Evolutionary conservation across 2,888 invertebrate genomes (phyloP).

Genomic region (Cerastis rubricosa): DNA sequence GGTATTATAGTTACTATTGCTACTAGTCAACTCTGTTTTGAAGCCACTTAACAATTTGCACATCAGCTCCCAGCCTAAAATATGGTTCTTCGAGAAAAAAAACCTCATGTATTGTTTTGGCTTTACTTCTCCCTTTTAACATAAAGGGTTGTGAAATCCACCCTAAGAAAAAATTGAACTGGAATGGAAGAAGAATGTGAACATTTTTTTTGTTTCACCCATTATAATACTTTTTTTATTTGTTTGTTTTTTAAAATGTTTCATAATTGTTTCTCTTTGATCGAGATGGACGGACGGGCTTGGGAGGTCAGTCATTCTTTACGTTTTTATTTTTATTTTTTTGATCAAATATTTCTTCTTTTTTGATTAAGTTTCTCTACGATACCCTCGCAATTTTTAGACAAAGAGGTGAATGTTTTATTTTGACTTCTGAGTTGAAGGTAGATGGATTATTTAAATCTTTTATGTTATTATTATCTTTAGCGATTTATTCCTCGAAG

Average conservation of each 20-base stretch:
- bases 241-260: constrained; percentile 72
- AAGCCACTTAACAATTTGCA: constrained; percentile 6
- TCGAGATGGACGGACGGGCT: constrained; percentile 65
- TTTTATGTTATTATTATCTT: constrained; percentile 2
- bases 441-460: constrained; percentile 1
- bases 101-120: constrained; percentile 78
- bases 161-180: constrained; percentile 83
- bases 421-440: constrained; percentile 12
- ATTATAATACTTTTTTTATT: constrained; percentile 71
- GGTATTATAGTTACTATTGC: not conserved
- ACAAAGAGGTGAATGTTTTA: constrained; percentile 36
- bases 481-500: not conserved
- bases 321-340: constrained; percentile 48
- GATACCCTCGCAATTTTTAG: constrained; percentile 51
- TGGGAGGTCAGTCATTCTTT: constrained; percentile 64
- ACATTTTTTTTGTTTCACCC: constrained; percentile 73
- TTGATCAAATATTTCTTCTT: constrained; percentile 54
- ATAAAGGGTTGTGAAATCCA: constrained; percentile 82
- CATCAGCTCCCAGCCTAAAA: constrained; percentile 65
- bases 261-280: constrained; percentile 72
- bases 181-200: constrained; percentile 81
- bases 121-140: constrained; percentile 73
- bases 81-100: constrained; percentile 71
- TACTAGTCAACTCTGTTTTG: not conserved
- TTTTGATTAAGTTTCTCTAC: constrained; percentile 55